Conservation (phyloP, 2,797 vertebrate genomes). For the Oryzias dopingdopingensis region DNA sequence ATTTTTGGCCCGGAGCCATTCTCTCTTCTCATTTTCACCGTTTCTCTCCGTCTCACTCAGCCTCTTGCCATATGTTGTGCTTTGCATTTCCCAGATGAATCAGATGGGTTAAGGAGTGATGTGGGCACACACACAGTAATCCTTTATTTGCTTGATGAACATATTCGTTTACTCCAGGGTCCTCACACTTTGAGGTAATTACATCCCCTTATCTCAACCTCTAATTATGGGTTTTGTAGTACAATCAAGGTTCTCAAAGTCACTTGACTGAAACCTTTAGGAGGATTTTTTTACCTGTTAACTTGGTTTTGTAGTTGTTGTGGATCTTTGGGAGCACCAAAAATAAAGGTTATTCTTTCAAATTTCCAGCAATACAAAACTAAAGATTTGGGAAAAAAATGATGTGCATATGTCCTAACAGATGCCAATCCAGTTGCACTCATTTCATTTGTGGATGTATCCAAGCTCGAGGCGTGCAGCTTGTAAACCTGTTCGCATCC, state of each 20-base stretch:
- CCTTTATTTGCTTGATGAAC: conserved; percentile 79
- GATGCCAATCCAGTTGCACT: conserved; percentile 39
- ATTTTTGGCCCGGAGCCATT: conserved; percentile 54
- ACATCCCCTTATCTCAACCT: conserved; percentile 65
- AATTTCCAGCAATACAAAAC: too few species aligned
- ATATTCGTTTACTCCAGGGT: conserved; percentile 76
- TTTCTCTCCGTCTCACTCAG: conserved; percentile 50
- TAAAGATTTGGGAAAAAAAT: too few species aligned
- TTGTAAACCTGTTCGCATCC: conserved; percentile 61
- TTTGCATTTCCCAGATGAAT: conserved; percentile 67
- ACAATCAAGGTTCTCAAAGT: conserved; percentile 70
- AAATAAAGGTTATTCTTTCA: neutral
- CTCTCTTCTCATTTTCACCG: conserved; percentile 53
- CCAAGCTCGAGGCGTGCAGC: conserved; percentile 47
- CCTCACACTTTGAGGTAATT: conserved; percentile 69
- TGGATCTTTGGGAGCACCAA: neutral
- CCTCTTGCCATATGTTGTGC: conserved; percentile 52
- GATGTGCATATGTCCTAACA: neutral
- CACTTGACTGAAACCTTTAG: conserved; percentile 49
- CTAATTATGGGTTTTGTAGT: conserved; percentile 71
- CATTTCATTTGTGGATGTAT: conserved; percentile 51
- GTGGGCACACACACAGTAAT: conserved; percentile 73
- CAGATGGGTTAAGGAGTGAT: conserved; percentile 71
- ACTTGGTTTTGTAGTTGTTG: conserved; percentile 4
- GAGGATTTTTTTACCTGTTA: conserved; percentile 1